These are phyloP conservation scores for Odontomyia ornata DNA, from an alignment of 2,888 invertebrate genomes.

Conservation along the genomic window DNA sequence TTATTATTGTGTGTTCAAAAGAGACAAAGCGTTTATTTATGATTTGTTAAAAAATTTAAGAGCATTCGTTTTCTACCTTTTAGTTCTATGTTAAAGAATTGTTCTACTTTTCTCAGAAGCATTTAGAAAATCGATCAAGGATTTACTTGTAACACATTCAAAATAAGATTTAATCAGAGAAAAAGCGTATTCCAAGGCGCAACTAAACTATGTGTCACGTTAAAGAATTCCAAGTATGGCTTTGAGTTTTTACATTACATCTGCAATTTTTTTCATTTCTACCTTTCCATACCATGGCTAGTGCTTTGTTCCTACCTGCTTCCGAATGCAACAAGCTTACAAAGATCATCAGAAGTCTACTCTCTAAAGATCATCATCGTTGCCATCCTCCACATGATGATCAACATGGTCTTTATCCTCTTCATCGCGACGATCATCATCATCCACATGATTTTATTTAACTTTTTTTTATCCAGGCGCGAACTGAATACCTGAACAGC, in stretches of 20 bases:
- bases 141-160: too few relatives aligned
- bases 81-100: too few relatives aligned
- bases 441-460: slow-evolving; percentile 24
- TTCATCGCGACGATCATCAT: slow-evolving; percentile 4
- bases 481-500: slow-evolving; percentile 32
- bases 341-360: neutral
- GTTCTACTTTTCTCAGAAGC: too few relatives aligned
- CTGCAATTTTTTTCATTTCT: slow-evolving; percentile 9
- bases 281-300: neutral
- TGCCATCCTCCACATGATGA: neutral
- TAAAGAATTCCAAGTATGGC: slow-evolving; percentile 16
- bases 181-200: slow-evolving; percentile 9
- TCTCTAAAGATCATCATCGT: neutral
- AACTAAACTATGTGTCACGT: slow-evolving; percentile 33
- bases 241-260: neutral
- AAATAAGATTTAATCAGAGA: too few relatives aligned
- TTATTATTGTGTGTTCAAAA: too few relatives aligned
- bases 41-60: too few relatives aligned
- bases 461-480: slow-evolving; percentile 30
- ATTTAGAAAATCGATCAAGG: too few relatives aligned
- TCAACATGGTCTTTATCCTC: neutral
- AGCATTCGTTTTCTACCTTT: too few relatives aligned
- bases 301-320: neutral
- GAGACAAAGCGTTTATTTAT: too few relatives aligned
- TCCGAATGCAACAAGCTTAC: slow-evolving; percentile 6